phyloP scores from a whole-genome alignment of 2,797 vertebrate species.

The Myoxocephalus aenaeus region DNA sequence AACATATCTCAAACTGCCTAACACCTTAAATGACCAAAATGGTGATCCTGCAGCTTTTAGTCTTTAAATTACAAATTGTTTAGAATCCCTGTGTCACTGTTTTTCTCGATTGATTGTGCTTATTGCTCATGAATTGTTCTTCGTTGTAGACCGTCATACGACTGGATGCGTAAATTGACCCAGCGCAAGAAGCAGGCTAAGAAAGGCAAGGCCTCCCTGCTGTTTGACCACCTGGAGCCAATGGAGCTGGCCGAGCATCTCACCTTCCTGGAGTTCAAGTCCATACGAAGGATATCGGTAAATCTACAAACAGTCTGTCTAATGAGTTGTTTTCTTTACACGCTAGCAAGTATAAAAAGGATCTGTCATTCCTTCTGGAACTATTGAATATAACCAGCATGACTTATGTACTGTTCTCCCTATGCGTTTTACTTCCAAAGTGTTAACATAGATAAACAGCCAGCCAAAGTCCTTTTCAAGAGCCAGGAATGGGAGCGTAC shows the following conservation, averaged over 20 bases:
- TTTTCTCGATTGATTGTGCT: background rate
- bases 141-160: conserved; percentile 90
- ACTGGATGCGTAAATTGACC: conserved; percentile 98
- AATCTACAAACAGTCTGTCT: conserved; percentile 39
- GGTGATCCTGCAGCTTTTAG: conserved; percentile 3
- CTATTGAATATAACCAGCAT: background rate
- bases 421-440: no score
- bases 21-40: background rate
- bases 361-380: background rate
- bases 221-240: conserved; percentile 97
- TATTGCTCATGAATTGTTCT: conserved; percentile 5
- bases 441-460: no score
- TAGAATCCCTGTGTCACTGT: background rate
- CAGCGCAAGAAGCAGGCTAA: conserved; percentile 95
- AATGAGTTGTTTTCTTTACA: background rate
- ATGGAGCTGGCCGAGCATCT: conserved; percentile 97
- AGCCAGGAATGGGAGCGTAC: no score
- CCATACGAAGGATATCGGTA: conserved; percentile 95
- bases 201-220: conserved; percentile 95
- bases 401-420: no score
- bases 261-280: conserved; percentile 98
- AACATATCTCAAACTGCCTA: background rate
- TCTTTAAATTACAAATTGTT: background rate
- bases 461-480: no score
- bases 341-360: background rate